Evolutionary conservation across 2,797 vertebrate genomes (phyloP).

Genomic region (Parambassis ranga): DNA sequence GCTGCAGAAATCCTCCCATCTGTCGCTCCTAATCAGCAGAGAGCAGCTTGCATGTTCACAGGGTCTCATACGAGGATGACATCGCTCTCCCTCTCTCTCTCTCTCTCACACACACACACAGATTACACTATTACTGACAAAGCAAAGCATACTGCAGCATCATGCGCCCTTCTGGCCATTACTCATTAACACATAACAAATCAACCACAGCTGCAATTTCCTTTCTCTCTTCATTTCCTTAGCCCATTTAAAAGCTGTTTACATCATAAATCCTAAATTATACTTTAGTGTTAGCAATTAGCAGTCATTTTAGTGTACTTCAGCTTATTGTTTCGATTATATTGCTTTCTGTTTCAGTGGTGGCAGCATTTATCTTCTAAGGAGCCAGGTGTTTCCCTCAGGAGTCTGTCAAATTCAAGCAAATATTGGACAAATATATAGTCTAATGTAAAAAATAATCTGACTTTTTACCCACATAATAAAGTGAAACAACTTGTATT

Average conservation of each 20-base stretch:
- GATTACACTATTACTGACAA: conserved; percentile 60
- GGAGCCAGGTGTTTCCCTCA: too few species aligned
- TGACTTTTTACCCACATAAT: too few species aligned
- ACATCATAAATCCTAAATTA: neutral
- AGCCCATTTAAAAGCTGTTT: neutral
- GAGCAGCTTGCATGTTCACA: conserved; percentile 66
- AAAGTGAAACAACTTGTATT: too few species aligned
- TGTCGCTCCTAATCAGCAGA: conserved; percentile 69
- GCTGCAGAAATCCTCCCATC: conserved; percentile 75
- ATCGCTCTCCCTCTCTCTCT: neutral
- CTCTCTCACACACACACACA: conserved; percentile 7
- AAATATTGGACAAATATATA: too few species aligned
- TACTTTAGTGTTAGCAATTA: neutral
- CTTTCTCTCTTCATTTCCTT: neutral
- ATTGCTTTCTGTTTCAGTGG: too few species aligned
- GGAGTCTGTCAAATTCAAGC: too few species aligned
- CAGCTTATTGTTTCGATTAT: neutral
- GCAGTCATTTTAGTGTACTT: too few species aligned
- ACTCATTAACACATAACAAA: conserved; percentile 17
- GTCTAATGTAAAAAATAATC: too few species aligned
- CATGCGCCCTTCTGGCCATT: conserved; percentile 8
- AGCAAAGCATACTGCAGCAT: conserved; percentile 44
- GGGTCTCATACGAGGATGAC: conserved; percentile 53
- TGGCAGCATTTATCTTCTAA: too few species aligned
- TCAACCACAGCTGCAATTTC: neutral